Evolutionary conservation across 1,140 invertebrate species (phyloP).

Genomic region (Cardiocondyla obscurior): DNA sequence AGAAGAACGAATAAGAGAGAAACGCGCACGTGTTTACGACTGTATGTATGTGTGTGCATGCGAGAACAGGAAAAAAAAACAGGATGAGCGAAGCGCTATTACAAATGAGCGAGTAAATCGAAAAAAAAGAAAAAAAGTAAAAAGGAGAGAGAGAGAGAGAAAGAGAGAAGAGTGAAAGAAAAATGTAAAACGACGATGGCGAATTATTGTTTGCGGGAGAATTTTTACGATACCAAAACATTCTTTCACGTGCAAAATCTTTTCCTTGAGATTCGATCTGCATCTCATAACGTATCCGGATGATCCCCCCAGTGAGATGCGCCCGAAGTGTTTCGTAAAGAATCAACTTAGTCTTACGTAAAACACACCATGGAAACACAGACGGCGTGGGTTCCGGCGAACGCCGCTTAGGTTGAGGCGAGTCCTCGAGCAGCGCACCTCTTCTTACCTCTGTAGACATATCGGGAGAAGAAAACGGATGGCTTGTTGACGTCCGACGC

Average conservation of each 20-base stretch:
- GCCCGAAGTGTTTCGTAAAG: slow-evolving; percentile 54
- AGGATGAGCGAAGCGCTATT: background rate
- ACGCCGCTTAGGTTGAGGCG: slow-evolving; percentile 29
- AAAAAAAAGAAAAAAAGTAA: slow-evolving; percentile 10
- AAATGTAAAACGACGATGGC: slow-evolving; percentile 12
- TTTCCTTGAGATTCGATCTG: slow-evolving; percentile 68
- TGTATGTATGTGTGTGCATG: slow-evolving; percentile 61
- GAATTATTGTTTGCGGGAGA: slow-evolving; percentile 53
- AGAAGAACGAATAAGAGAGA: slow-evolving; percentile 49
- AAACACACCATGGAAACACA: slow-evolving; percentile 22
- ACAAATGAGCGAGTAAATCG: slow-evolving; percentile 10
- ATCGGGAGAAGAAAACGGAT: background rate
- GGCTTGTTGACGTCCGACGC: background rate
- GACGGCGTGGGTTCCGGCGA: slow-evolving; percentile 31
- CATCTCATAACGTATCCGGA: slow-evolving; percentile 67
- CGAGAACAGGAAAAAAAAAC: slow-evolving; percentile 13
- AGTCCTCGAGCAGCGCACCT: slow-evolving; percentile 4
- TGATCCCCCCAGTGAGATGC: slow-evolving; percentile 56
- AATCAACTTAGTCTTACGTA: slow-evolving; percentile 66
- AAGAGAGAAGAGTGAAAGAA: slow-evolving; percentile 12
- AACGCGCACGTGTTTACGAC: slow-evolving; percentile 63
- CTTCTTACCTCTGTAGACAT: slow-evolving; percentile 10
- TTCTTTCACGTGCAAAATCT: slow-evolving; percentile 67
- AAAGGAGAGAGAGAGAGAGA: slow-evolving; percentile 42
- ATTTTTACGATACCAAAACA: slow-evolving; percentile 69